Conservation (phyloP, 2,113 vertebrate species). For the Ondatra zibethicus region DNA sequence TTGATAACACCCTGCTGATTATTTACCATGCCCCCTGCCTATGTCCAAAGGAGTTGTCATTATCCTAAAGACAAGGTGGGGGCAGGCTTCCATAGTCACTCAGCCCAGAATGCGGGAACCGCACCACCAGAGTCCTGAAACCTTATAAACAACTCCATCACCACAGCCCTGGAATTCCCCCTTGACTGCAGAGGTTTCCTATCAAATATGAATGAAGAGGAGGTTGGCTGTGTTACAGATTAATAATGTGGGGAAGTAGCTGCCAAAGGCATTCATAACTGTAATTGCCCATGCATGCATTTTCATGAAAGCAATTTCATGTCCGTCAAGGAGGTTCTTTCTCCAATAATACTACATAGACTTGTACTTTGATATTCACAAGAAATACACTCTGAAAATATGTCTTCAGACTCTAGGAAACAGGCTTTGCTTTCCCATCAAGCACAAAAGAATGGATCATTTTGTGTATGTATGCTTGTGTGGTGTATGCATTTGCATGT, state of each 20-base stretch:
- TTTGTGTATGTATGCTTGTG: not conserved
- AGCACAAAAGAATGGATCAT: not conserved
- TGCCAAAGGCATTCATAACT: constrained; percentile 57
- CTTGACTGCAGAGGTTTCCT: not conserved
- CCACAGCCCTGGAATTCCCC: not conserved
- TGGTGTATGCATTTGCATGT: too few relatives aligned
- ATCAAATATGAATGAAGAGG: constrained; percentile 68
- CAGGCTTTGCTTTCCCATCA: not conserved
- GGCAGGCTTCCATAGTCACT: not conserved
- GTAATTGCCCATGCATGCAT: constrained; percentile 37
- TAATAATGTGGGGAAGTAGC: constrained; percentile 37
- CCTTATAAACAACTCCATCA: not conserved
- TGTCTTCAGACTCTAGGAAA: not conserved
- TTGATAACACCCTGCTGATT: not conserved
- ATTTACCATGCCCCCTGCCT: not conserved
- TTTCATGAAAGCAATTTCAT: constrained; percentile 66
- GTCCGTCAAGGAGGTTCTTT: constrained; percentile 41
- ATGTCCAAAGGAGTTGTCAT: not conserved
- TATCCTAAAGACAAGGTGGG: not conserved
- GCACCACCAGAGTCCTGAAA: not conserved
- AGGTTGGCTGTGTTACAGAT: constrained; percentile 38
- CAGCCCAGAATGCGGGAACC: not conserved
- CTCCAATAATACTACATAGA: not conserved
- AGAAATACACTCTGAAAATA: constrained; percentile 5
- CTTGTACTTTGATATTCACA: not conserved